A percentile compares a stretch with the other conserved stretches of the same genome.
phyloP scores from a whole-genome alignment of 1,140 invertebrate species.

The Vanessa tameamea region DNA sequence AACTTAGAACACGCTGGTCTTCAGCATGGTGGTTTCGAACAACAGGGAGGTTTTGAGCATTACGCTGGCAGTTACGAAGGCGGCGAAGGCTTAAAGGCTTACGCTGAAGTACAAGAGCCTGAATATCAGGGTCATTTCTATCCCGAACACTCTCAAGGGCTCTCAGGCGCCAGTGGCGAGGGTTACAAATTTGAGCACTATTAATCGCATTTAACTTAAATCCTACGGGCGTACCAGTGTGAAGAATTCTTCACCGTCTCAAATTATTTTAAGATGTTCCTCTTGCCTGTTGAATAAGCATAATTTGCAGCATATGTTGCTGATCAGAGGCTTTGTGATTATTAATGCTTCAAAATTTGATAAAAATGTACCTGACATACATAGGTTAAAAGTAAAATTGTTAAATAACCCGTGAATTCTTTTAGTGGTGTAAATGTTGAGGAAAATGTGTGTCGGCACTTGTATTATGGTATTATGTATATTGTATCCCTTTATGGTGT shows the following conservation, averaged over 20 bases:
- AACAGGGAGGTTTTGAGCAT: slow-evolving; percentile 45
- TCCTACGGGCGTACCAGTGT: slow-evolving; percentile 48
- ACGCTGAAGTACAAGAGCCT: slow-evolving; percentile 54
- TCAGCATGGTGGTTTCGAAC: slow-evolving; percentile 46
- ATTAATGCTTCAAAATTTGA: slow-evolving; percentile 46
- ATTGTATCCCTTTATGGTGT: slow-evolving; percentile 39
- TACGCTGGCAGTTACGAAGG: slow-evolving; percentile 61
- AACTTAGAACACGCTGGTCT: slow-evolving; percentile 49
- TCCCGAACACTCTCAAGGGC: slow-evolving; percentile 56
- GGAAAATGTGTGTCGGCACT: slow-evolving; percentile 38
- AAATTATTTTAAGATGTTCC: slow-evolving; percentile 53
- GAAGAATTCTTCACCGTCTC: slow-evolving; percentile 48
- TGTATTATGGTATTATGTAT: slow-evolving; percentile 44
- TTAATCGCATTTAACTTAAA: slow-evolving; percentile 55
- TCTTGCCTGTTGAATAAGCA: slow-evolving; percentile 65
- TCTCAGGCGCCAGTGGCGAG: slow-evolving; percentile 61
- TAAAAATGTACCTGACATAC: slow-evolving; percentile 70
- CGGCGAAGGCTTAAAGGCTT: slow-evolving; percentile 66
- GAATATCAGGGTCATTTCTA: slow-evolving; percentile 60
- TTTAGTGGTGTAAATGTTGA: slow-evolving; percentile 41
- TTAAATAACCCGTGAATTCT: slow-evolving; percentile 56
- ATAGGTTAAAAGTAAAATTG: slow-evolving; percentile 51
- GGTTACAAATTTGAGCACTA: slow-evolving; percentile 69
- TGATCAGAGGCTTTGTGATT: slow-evolving; percentile 46
- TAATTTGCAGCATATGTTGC: slow-evolving; percentile 46